Base-by-base conservation (phyloP, 2,797 vertebrate genomes). In the Poeciliopsis presidionis region DNA sequence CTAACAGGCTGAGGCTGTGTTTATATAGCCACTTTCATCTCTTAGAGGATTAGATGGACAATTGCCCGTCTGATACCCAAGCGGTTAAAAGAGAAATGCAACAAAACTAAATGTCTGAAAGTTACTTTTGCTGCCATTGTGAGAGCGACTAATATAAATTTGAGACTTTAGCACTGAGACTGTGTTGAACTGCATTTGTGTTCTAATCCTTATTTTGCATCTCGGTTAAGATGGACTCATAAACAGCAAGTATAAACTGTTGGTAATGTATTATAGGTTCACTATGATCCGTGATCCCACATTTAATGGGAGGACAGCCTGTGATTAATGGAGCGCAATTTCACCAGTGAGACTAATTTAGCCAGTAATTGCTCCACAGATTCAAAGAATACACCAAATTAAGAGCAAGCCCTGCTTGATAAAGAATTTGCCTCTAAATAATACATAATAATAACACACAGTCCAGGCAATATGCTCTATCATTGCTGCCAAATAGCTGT, bases 11-110 rank as follows among this genome's bases (percentile, higher is more conserved):
- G 77, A 53, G 87, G 85, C 85, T 76, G 80, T 87, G 86, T 81
- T 84, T 83, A 87, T 93, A 92, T 88, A 82, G 79, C 73, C 75
- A n/a, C 86, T 81, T 84, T 91, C 85, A 90, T 86, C 78, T 88
- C 78, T 78, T 51, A 65, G 73, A 87, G 85, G 87, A 90, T 92
- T 92, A 90, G 81, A 80, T 76, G 84, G 86, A 89, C 87, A 89
- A 87, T 91, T 86, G 71, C 80, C 81, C 78, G 75, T 59, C 61
- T 79, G 67, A 88, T 84, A 84, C 45, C 45, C 76, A 76, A 87
- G 81, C 33, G 1, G 75, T 89, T 88, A 73, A 87, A 74, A 82
- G 77, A 74, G 87, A 81, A 85, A 75, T 25, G 82, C 84, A 83
- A 73, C 73, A 86, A 86, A 90, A 86, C 74, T 84, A 81, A 72